Evolutionary conservation across 1,140 invertebrate genomes (phyloP).

Genomic region (Archivesica marissinica): DNA sequence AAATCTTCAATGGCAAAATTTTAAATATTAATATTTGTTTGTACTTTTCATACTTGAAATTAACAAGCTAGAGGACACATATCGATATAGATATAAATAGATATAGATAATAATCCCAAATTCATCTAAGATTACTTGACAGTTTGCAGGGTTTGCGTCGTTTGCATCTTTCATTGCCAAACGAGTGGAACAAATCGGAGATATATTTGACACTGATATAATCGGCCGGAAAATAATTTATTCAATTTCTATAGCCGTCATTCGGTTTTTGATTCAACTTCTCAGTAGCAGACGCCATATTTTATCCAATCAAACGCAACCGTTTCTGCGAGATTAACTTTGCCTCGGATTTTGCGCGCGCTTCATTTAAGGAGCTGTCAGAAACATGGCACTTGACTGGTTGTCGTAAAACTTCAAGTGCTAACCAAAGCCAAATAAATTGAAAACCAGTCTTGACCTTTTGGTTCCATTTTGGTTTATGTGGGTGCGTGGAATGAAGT

Average conservation of each 20-base stretch:
- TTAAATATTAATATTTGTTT: too few species aligned
- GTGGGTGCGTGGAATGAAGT: slow-evolving; percentile 18
- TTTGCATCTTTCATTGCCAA: neutral
- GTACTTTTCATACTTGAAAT: too few species aligned
- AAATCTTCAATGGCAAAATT: too few species aligned
- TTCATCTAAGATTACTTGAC: neutral
- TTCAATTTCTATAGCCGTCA: slow-evolving; percentile 13
- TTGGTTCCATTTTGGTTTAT: neutral
- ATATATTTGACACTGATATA: slow-evolving; percentile 24
- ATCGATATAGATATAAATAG: neutral
- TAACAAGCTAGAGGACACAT: neutral
- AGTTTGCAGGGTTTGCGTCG: neutral
- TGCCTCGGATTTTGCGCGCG: slow-evolving; percentile 45
- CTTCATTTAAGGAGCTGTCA: slow-evolving; percentile 49
- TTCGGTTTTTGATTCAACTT: slow-evolving; percentile 1
- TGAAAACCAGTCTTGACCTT: slow-evolving; percentile 23
- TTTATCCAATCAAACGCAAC: slow-evolving; percentile 42
- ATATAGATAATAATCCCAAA: too few species aligned
- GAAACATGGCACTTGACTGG: slow-evolving; percentile 24
- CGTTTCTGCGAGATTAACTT: slow-evolving; percentile 56
- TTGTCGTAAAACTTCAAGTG: slow-evolving; percentile 4
- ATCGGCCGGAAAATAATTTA: slow-evolving; percentile 34
- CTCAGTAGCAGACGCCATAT: slow-evolving; percentile 25
- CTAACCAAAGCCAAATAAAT: slow-evolving; percentile 34
- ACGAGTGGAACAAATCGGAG: neutral